A percentile compares a stretch with the other conserved stretches of the same genome.
Conservation (phyloP, 2,113 vertebrate species). For the Pangasianodon hypophthalmus region DNA sequence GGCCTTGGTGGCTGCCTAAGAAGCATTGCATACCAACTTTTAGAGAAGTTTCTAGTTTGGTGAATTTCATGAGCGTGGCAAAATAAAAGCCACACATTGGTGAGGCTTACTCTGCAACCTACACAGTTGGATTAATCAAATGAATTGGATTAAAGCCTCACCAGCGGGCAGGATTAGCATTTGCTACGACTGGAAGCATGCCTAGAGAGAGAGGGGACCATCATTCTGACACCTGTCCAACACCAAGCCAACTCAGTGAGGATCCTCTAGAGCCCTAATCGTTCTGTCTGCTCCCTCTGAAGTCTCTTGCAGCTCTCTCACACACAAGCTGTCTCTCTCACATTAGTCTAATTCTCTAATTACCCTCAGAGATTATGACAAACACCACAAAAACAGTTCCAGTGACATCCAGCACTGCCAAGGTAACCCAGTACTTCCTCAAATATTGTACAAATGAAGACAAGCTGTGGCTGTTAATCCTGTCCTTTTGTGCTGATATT, state of each 20-base stretch:
- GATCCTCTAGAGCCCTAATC: slow-evolving; percentile 18
- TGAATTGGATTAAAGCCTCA: slow-evolving; percentile 61
- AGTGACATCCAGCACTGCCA: not conserved
- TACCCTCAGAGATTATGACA: slow-evolving; percentile 4
- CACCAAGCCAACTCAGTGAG: not conserved
- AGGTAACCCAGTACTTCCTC: slow-evolving; percentile 21
- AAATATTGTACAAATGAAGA: slow-evolving; percentile 11
- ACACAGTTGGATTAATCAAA: slow-evolving; percentile 65
- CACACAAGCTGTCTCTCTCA: slow-evolving; percentile 17
- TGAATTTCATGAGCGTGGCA: not conserved
- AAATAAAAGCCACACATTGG: slow-evolving; percentile 2
- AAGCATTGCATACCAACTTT: slow-evolving; percentile 30
- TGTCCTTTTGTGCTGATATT: not conserved
- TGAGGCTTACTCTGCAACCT: slow-evolving; percentile 55
- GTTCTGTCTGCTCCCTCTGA: not conserved
- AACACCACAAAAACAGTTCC: not conserved
- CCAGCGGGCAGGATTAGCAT: slow-evolving; percentile 69
- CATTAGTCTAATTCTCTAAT: slow-evolving; percentile 37
- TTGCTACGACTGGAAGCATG: slow-evolving; percentile 68
- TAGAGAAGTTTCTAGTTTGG: slow-evolving; percentile 27
- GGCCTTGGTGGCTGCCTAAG: slow-evolving; percentile 28
- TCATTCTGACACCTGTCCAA: slow-evolving; percentile 32
- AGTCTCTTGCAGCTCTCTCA: slow-evolving; percentile 6
- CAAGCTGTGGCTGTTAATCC: slow-evolving; percentile 14
- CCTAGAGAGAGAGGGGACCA: slow-evolving; percentile 57